Evolutionary conservation across 2,113 vertebrate genomes (phyloP).

Genomic region (Hystrix brachyura): DNA sequence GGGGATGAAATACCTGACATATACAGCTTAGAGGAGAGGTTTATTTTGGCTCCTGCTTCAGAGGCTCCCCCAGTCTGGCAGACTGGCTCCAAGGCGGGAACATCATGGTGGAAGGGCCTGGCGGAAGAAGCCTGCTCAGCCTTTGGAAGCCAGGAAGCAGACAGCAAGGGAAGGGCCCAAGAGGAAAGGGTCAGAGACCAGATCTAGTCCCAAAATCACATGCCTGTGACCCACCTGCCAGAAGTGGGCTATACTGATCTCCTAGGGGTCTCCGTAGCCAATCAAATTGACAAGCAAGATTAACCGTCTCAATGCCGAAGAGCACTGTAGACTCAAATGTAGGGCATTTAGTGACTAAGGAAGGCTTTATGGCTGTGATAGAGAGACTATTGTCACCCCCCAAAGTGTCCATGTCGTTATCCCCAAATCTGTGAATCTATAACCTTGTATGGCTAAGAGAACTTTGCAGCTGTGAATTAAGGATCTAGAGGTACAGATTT

Average conservation of each 20-base stretch:
- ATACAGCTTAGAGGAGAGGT: not conserved
- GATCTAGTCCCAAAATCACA: not conserved
- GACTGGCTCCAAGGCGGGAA: not conserved
- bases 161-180: not conserved
- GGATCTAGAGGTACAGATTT: not conserved
- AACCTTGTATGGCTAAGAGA: not conserved
- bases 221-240: not conserved
- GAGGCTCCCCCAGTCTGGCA: not conserved
- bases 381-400: not conserved
- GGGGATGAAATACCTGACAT: not conserved
- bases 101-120: not conserved
- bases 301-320: not conserved
- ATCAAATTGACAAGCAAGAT: not conserved
- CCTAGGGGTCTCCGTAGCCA: not conserved
- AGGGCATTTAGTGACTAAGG: not conserved
- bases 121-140: not conserved
- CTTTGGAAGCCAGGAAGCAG: not conserved
- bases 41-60: not conserved
- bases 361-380: not conserved
- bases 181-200: no score
- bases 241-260: not conserved
- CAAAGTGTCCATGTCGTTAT: not conserved
- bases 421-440: not conserved
- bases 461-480: not conserved
- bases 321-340: not conserved